Conservation (phyloP, 2,113 vertebrate species). For the Merops nubicus region DNA sequence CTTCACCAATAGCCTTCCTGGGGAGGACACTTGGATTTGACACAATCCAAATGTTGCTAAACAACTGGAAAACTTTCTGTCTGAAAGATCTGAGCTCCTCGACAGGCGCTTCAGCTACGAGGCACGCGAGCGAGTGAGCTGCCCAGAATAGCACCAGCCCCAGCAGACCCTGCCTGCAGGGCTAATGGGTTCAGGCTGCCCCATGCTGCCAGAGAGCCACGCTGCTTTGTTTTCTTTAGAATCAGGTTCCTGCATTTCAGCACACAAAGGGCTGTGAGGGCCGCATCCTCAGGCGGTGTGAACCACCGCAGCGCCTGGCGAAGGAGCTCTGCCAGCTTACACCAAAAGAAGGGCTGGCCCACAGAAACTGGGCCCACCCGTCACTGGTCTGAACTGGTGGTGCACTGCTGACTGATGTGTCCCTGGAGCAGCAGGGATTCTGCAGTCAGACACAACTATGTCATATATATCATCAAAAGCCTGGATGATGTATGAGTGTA, state of each 20-base stretch:
- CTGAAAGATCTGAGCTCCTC: too few species aligned
- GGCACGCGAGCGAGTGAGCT: too few species aligned
- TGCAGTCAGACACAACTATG: not conserved
- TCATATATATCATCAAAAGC: not conserved
- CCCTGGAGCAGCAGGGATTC: not conserved
- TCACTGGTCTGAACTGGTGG: not conserved
- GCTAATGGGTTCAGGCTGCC: not conserved
- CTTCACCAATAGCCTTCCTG: not conserved
- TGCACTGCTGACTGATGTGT: not conserved
- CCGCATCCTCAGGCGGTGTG: not conserved
- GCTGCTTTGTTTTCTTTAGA: not conserved
- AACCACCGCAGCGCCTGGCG: accelerated
- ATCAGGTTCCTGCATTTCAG: not conserved
- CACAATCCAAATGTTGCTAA: not conserved
- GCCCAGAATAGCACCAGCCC: too few species aligned
- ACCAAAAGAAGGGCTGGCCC: not conserved
- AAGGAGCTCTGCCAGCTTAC: not conserved
- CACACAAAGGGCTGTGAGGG: not conserved
- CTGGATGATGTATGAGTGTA: not conserved
- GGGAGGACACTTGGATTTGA: not conserved
- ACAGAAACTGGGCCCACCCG: not conserved
- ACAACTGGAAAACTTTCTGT: not conserved
- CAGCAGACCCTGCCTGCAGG: not conserved
- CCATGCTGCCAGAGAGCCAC: not conserved
- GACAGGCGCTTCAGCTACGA: too few species aligned